These are phyloP conservation scores for Psilopsiagon aymara DNA, from an alignment of 2,113 vertebrate species.

Conservation along the genomic window DNA sequence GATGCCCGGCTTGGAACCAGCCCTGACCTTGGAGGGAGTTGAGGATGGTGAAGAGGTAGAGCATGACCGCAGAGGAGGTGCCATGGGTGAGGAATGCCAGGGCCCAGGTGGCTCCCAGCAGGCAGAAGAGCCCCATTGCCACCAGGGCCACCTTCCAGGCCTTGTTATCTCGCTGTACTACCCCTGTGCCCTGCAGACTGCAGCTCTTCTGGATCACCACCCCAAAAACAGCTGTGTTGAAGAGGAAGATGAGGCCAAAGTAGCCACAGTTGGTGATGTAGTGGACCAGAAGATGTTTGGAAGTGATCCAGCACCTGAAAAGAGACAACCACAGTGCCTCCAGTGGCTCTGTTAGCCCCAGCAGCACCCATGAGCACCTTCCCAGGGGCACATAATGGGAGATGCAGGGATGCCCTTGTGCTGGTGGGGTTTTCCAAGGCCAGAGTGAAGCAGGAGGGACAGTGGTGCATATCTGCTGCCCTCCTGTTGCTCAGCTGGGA, in stretches of 20 bases:
- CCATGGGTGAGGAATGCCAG: slow-evolving; percentile 73
- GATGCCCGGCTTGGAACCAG: background rate
- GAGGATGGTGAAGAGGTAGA: slow-evolving; percentile 81
- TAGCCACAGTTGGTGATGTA: slow-evolving; percentile 79
- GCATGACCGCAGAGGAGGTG: slow-evolving; percentile 55
- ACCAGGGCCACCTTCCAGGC: slow-evolving; percentile 57
- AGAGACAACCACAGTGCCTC: background rate
- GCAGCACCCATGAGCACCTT: background rate
- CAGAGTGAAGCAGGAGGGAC: background rate
- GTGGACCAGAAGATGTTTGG: slow-evolving; percentile 54
- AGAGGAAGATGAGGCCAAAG: slow-evolving; percentile 80
- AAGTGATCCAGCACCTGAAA: slow-evolving; percentile 84
- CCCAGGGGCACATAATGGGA: background rate
- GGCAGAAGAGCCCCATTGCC: slow-evolving; percentile 78
- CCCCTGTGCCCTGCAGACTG: slow-evolving; percentile 9
- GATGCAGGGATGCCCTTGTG: background rate
- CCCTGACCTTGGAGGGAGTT: slow-evolving; percentile 85
- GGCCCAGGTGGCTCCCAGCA: slow-evolving; percentile 84
- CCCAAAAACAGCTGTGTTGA: slow-evolving; percentile 70
- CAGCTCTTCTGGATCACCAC: slow-evolving; percentile 75
- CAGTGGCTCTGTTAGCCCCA: background rate
- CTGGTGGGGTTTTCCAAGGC: background rate
- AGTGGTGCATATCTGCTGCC: fast-evolving
- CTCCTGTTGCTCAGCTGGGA: background rate
- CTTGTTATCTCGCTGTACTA: background rate